These are phyloP conservation scores for Glandiceps talaboti DNA, from an alignment of 53 echinoderm and acorn worm species.

Conservation along the genomic window DNA sequence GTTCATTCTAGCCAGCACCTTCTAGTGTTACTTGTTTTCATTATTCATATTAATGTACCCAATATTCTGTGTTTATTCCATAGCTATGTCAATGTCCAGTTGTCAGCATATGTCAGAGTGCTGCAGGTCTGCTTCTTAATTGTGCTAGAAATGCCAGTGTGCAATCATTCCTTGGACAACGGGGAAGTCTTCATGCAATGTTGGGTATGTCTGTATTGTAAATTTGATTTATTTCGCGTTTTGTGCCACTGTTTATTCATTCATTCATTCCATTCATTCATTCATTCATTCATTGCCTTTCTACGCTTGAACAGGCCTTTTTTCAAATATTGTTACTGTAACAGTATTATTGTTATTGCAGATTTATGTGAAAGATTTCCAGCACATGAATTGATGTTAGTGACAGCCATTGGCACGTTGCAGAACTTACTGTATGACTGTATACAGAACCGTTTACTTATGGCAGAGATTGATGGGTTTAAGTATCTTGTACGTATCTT, in stretches of 20 bases:
- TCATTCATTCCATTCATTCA: too few species aligned
- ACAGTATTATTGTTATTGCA: background rate
- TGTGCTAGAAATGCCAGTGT: background rate
- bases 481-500: background rate
- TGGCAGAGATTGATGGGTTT: background rate
- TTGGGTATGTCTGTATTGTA: background rate
- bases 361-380: background rate
- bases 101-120: background rate
- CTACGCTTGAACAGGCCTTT: too few species aligned
- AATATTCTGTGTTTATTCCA: background rate
- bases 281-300: too few species aligned
- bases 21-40: too few species aligned
- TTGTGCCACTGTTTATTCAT: too few species aligned
- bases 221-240: too few species aligned
- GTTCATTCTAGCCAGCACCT: too few species aligned
- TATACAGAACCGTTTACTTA: background rate
- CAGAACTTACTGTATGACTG: background rate
- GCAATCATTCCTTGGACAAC: background rate
- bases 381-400: background rate
- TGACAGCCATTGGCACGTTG: background rate
- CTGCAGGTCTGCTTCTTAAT: background rate
- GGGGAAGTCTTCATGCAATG: background rate
- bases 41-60: too few species aligned
- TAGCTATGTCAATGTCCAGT: background rate
- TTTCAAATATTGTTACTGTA: too few species aligned